phyloP scores from a whole-genome alignment of 2,797 vertebrate genomes.

The Cephalopachus bancanus region DNA sequence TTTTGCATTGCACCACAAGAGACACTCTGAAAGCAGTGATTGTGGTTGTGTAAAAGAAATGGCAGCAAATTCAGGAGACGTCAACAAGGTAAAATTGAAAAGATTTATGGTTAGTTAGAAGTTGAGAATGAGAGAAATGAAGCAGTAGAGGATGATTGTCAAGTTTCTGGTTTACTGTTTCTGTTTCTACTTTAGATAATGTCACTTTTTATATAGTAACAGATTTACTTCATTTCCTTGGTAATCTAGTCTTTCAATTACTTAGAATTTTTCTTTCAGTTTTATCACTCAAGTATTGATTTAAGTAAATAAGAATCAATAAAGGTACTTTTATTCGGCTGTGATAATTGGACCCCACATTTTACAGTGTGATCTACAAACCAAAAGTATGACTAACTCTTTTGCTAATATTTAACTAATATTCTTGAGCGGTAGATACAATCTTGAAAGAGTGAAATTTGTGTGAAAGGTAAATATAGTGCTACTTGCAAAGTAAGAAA shows the following conservation, averaged over 20 bases:
- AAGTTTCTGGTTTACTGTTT: not conserved
- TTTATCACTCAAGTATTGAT: not conserved
- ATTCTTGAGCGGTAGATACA: no score
- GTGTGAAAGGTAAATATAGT: not conserved
- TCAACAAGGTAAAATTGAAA: not conserved
- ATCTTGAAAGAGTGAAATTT: not conserved
- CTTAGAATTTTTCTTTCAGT: not conserved
- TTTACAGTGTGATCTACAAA: not conserved
- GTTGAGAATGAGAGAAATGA: not conserved
- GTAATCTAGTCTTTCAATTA: not conserved
- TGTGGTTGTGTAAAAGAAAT: not conserved
- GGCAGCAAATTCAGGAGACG: not conserved
- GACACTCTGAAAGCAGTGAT: not conserved
- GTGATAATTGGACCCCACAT: not conserved
- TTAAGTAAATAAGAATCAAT: not conserved
- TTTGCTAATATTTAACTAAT: conserved; percentile 6
- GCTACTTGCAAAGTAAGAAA: not conserved
- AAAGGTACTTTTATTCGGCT: conserved; percentile 12
- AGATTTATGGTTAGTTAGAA: not conserved
- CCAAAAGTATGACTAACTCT: not conserved
- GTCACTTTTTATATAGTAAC: not conserved
- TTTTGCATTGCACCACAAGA: not conserved
- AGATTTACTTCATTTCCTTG: not conserved
- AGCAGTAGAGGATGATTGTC: not conserved
- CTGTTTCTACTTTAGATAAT: conserved; percentile 1